A percentile compares a stretch with the other conserved stretches of the same genome.
These are phyloP conservation scores for Anser cygnoides DNA, from an alignment of 2,113 vertebrate genomes.

Conservation along the genomic window DNA sequence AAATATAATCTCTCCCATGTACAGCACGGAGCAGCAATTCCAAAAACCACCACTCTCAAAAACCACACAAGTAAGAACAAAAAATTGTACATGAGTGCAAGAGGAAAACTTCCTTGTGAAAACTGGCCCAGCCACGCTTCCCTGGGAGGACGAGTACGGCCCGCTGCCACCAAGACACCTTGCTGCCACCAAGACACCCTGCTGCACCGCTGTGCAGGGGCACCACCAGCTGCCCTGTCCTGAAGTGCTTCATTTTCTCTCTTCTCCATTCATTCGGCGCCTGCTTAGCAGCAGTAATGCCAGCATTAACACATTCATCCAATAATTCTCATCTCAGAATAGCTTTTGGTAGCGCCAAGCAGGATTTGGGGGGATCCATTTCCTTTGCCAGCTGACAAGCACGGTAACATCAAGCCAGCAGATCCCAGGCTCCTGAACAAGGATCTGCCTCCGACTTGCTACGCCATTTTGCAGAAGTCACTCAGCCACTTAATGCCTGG, in stretches of 20 bases:
- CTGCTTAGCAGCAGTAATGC: neutral
- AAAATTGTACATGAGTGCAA: neutral
- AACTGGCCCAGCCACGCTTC: neutral
- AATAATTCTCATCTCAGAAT: neutral
- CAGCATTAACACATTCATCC: neutral
- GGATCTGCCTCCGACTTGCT: neutral
- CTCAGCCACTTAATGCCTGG: slow-evolving; percentile 2
- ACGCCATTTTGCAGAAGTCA: slow-evolving; percentile 24
- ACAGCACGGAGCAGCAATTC: neutral
- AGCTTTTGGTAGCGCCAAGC: neutral
- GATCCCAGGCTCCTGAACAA: slow-evolving; percentile 21
- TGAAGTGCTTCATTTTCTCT: neutral
- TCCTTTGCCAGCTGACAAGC: slow-evolving; percentile 14
- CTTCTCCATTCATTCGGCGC: neutral
- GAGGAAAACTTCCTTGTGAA: neutral
- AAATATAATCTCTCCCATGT: neutral
- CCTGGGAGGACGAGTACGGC: neutral
- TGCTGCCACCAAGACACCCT: neutral
- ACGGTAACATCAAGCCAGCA: neutral
- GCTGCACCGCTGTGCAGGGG: neutral
- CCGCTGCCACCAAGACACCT: no score
- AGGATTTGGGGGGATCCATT: neutral
- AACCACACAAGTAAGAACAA: neutral
- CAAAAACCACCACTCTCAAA: neutral
- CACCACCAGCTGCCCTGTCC: neutral